Conservation (phyloP, 2,113 vertebrate species). For the Odontesthes bonariensis region DNA sequence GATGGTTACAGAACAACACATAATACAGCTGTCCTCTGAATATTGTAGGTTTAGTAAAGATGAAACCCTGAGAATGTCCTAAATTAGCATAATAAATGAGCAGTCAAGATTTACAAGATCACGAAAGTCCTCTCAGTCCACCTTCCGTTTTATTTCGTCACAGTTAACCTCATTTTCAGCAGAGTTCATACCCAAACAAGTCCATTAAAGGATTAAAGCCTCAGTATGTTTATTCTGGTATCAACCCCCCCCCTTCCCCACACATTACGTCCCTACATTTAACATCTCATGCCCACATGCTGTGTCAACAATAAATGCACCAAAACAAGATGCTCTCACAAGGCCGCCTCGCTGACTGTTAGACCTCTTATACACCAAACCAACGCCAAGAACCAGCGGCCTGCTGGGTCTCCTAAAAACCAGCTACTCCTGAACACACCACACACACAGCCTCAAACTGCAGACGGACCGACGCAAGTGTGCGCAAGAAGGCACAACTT, state of each 20-base stretch:
- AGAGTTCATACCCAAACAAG: neutral
- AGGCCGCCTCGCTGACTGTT: constrained; percentile 56
- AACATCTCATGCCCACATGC: constrained; percentile 45
- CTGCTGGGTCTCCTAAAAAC: no score
- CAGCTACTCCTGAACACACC: no score
- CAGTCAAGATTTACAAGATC: no score
- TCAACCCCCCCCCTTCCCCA: no score
- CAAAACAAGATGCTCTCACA: constrained; percentile 55
- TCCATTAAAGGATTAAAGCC: neutral
- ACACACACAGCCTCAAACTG: no score
- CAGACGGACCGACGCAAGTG: no score
- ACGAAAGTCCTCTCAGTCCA: no score
- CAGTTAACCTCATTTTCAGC: no score
- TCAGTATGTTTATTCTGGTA: constrained; percentile 1
- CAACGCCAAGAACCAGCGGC: no score
- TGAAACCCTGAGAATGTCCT: neutral
- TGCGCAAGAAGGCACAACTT: no score
- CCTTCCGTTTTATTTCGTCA: neutral
- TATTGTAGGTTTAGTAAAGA: neutral
- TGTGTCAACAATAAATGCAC: constrained; percentile 41
- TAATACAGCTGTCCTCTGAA: neutral
- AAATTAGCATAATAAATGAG: neutral
- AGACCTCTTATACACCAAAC: neutral
- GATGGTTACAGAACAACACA: neutral
- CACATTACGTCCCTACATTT: neutral